Percentiles rank a stretch among this genome's conserved stretches.
phyloP scores from a whole-genome alignment of 2,888 invertebrate species.

The Cactoblastis cactorum region DNA sequence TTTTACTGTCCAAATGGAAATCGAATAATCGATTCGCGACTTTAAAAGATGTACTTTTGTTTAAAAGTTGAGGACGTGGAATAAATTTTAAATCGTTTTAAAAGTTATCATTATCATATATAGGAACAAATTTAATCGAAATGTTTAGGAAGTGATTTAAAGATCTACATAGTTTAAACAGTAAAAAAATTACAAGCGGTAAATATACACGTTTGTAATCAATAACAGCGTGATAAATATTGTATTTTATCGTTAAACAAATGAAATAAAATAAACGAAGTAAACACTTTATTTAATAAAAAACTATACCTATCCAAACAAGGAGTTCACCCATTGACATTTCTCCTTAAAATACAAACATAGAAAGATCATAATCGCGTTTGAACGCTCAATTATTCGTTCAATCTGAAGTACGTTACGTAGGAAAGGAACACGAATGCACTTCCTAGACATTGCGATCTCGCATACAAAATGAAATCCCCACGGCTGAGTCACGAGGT shows the following conservation, averaged over 20 bases:
- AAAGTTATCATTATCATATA: no score
- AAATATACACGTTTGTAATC: no score
- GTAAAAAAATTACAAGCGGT: no score
- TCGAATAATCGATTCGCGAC: constrained; percentile 31
- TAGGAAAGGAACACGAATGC: constrained; percentile 48
- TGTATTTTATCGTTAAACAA: no score
- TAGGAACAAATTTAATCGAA: no score
- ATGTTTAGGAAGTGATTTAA: no score
- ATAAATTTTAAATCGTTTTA: background rate
- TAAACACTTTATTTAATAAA: no score
- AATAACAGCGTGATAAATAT: no score
- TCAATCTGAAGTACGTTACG: constrained; percentile 28
- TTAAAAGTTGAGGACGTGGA: constrained; percentile 19
- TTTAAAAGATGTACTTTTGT: constrained; percentile 23
- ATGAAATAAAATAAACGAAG: no score
- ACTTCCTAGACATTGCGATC: constrained; percentile 61
- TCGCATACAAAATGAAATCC: constrained; percentile 63
- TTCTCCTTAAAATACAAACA: background rate
- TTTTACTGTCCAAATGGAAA: constrained; percentile 36
- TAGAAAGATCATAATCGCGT: constrained; percentile 20
- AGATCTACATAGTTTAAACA: no score
- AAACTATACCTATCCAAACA: background rate
- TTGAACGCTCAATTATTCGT: constrained; percentile 39
- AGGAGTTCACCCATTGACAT: background rate
- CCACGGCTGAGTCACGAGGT: constrained; percentile 56